Evolutionary conservation across 2,113 vertebrate species (phyloP).

Genomic region (Tenebrosternarchus preto): DNA sequence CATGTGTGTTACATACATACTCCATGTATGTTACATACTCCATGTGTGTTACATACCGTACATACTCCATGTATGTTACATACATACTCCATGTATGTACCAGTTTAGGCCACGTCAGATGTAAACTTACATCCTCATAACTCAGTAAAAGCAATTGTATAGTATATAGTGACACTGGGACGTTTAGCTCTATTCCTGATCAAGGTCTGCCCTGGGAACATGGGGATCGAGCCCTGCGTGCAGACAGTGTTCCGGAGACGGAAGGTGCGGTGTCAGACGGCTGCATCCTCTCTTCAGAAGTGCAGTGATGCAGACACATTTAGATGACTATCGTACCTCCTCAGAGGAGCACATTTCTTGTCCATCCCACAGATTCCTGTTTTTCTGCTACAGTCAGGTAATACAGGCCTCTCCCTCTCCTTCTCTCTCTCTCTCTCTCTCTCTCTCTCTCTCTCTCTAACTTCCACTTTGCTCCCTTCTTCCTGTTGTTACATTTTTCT

Average conservation of each 20-base stretch:
- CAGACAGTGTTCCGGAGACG: background rate
- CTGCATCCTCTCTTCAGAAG: slow-evolving; percentile 3
- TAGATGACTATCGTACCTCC: slow-evolving; percentile 15
- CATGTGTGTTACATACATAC: too few species aligned
- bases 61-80: too few species aligned
- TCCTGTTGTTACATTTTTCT: slow-evolving; percentile 33
- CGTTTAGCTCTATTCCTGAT: background rate
- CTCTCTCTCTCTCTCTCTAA: slow-evolving; percentile 31
- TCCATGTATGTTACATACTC: too few species aligned
- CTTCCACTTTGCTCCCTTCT: slow-evolving; percentile 36
- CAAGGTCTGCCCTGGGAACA: too few species aligned
- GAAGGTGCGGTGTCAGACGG: background rate
- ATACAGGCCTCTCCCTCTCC: too few species aligned
- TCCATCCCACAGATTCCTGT: too few species aligned
- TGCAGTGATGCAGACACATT: slow-evolving; percentile 7
- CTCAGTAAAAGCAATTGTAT: background rate
- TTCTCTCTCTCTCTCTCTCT: slow-evolving; percentile 7
- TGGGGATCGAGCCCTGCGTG: background rate
- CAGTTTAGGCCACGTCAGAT: too few species aligned
- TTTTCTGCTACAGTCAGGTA: too few species aligned
- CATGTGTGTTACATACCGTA: too few species aligned
- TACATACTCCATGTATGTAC: too few species aligned
- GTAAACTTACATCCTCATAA: background rate
- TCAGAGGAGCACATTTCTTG: slow-evolving; percentile 40
- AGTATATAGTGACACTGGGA: background rate